Base-by-base conservation (phyloP, 2,113 vertebrate species). In the Dipodomys merriami region DNA sequence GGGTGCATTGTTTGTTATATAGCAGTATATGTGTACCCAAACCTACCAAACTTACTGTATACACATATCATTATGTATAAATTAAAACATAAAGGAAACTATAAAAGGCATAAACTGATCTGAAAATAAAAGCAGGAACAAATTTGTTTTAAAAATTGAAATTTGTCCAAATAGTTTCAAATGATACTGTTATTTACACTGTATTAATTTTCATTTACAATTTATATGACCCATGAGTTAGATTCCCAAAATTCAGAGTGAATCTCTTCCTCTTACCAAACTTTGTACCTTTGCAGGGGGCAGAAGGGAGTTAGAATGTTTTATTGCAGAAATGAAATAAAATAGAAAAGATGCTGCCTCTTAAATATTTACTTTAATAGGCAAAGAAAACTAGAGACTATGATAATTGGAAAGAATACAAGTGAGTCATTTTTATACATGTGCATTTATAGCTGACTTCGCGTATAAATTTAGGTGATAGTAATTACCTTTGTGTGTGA, bases 401-500 rank as follows among this genome's bases (percentile, higher is more conserved):
- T 77, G 67, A 53, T 71, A 77, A 65, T 81, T 57, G 90, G 29
- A n/a, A 71, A 79, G 7, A 92, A 89, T 6, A 7, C 39, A 30
- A 11, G 9, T 64, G 62, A 84, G 68, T 83, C 90, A 77, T 57
- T n/a, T 91, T 25, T 67, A 65, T 57, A 30, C n/a, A 29, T 35
- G 30, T 62, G n/a, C 72, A 72, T 89, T 84, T 95, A 92, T 76
- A 91, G 91, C 35, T 78, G 73, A 82, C 35, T 88, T 82, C 85
- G 73, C 57, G 22, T 57, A 49, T 90, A 81, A 88, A 76, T 82
- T 71, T 91, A 83, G 83, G 49, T 53, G 82, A 74, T 79, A 30
- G 81, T 82, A 96, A 90, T 85, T 93, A 46, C 90, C 76, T 85
- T 89, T 81, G 80, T 73, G 35, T 46, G 62, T 86, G 86, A 78